These are phyloP conservation scores for Penelope pileata DNA, from an alignment of 2,113 vertebrate species.

Conservation along the genomic window DNA sequence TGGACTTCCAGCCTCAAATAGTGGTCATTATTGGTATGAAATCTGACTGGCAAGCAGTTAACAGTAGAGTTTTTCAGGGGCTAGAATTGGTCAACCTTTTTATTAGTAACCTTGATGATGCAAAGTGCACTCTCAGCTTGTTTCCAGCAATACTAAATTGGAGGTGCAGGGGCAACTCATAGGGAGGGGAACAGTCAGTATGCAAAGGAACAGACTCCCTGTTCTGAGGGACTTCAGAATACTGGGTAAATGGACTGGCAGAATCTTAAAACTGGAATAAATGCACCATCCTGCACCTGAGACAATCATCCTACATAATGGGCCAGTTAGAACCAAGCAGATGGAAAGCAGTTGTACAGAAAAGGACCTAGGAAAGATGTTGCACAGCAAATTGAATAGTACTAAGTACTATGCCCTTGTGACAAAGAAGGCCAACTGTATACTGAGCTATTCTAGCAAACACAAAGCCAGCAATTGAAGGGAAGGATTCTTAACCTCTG, in stretches of 20 bases:
- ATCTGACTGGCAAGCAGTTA: background rate
- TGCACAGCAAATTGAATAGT: background rate
- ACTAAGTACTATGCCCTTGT: background rate
- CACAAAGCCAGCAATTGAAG: background rate
- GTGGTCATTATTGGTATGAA: background rate
- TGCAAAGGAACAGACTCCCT: background rate
- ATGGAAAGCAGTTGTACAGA: background rate
- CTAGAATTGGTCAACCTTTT: background rate
- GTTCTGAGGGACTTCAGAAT: background rate
- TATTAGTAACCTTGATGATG: background rate
- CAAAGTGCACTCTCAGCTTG: background rate
- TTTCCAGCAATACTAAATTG: background rate
- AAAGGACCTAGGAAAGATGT: background rate
- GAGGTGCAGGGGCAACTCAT: background rate
- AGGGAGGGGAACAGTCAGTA: background rate
- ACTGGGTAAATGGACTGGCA: background rate
- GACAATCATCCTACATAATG: background rate
- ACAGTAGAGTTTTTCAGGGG: background rate
- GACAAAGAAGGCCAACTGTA: background rate
- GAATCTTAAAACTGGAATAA: background rate
- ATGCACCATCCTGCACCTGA: background rate
- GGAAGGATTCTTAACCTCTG: background rate
- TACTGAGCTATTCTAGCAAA: background rate
- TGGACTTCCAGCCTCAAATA: background rate
- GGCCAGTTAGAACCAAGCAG: background rate